Evolutionary conservation across 2,888 invertebrate species (phyloP), one percentile per base, ranked within the genome.

Genomic region (Sesia bembeciformis): DNA sequence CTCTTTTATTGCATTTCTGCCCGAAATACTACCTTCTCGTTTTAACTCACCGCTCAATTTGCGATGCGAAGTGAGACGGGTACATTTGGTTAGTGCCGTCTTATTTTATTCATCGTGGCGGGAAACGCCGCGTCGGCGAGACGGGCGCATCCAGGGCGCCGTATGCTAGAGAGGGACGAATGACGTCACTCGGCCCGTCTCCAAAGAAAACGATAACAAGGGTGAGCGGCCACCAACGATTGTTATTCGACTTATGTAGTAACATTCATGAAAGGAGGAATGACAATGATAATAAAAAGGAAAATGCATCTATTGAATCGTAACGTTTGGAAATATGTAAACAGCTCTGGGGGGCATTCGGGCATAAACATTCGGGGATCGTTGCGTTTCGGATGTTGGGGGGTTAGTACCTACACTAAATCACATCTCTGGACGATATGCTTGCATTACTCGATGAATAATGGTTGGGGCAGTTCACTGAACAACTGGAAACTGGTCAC

Each of bases 81-180:
- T 74, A 76, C 71, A 65, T 66, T 64, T 68, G 70, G 71, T 70
- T 70, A 67, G 71, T 70, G 69, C 74, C 69, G 67, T 78, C 80
- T 78, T 82, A 77, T 79, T 81, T 84, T 84, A 83, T 84, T 84
- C 78, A 84, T 74, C 76, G 67, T 70, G 68, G 70, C 71, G 72
- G 72, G 72, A 70, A 68, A 59, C 61, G 59, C 62, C 56, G 72
- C 64, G 58, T 62, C 56, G 54, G 68, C 62, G 78, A 78, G 80
- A 84, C 70, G 70, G 81, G 62, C 62, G 68, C 69, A 80, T 65
- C 64, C 59, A 64, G 63, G 64, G 63, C 62, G 66, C 66, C 60
- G 71, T 64, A 70, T 54, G 79, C 66, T 68, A 70, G 76, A 78
- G 67, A 72, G 70, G 72, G 82, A 84, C 64, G 66, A 72, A 59